Percentiles rank a stretch among this genome's conserved stretches.
phyloP scores from a whole-genome alignment of 2,113 vertebrate genomes.

The Hippocampus mohnikei region DNA sequence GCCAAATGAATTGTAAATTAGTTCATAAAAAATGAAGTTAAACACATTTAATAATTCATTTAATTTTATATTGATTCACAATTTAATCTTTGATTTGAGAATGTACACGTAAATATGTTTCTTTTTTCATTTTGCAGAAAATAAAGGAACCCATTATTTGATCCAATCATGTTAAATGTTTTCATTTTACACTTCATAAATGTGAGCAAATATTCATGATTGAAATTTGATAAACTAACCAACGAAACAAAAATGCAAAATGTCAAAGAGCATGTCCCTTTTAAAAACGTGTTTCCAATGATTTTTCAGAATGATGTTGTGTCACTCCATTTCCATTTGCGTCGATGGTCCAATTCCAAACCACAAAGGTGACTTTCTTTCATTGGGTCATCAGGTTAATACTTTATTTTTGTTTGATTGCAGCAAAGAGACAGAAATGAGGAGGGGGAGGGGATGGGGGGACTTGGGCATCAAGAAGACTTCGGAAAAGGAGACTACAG shows the following conservation, averaged over 20 bases:
- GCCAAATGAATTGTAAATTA: no score
- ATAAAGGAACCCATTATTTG: neutral
- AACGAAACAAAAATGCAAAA: no score
- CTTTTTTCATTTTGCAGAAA: neutral
- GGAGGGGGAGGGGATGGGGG: slow-evolving; percentile 15
- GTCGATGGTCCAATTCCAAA: neutral
- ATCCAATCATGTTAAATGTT: neutral
- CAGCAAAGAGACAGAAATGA: slow-evolving; percentile 73
- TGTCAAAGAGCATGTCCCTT: neutral
- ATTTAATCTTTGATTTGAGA: neutral
- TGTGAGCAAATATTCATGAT: no score
- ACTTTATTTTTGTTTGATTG: slow-evolving; percentile 83
- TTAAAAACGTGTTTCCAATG: no score
- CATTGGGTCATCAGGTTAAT: slow-evolving; percentile 80
- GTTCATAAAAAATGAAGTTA: no score
- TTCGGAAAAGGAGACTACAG: slow-evolving; percentile 65
- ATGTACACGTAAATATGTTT: neutral
- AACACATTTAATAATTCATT: no score
- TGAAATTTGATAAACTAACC: no score
- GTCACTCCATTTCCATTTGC: neutral
- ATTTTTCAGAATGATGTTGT: no score
- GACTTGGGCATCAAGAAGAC: slow-evolving; percentile 19
- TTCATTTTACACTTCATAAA: no score
- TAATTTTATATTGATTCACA: no score
- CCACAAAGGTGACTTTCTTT: slow-evolving; percentile 33